Evolutionary conservation across 1,140 invertebrate species (phyloP), one percentile per base, ranked within the genome.

Genomic region (Drosophila oshimai): DNA sequence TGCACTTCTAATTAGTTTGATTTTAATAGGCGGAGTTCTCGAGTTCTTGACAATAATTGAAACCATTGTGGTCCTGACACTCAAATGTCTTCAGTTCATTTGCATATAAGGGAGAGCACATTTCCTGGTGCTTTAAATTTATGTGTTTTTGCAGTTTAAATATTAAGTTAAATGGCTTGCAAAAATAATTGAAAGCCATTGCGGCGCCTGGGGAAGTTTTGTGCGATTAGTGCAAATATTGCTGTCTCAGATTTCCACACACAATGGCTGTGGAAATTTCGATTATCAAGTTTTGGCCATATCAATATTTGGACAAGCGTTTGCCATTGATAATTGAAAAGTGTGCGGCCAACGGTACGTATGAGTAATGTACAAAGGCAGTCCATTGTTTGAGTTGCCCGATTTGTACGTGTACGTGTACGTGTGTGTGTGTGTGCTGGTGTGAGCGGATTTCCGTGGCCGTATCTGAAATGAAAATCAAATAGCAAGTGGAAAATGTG

Each of bases 291-390:
- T 61, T 49, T 60, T 50, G 54, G 24, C 37, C 54, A 51, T 61
- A 72, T 72, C 68, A 72, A 72, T 72, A 72, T 72, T 72, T 72
- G 29, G 45, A 72, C 68, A 72, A 72, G 55, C 67, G 54, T 61
- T 72, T 72, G 44, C 54, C 45, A 71, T 61, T 72, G 68, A 72
- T 72, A 72, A 72, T 72, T 72, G 67, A 72, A 71, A 72, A 72
- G 54, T 72, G 68, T 71, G 54, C 54, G 45, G 68, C 31, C 68
- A 72, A 51, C 68, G 55, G 31, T 41, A 61, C 68, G 68, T 72
- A 72, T 72, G 68, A 61, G 68, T 72, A 72, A 72, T 76, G 44
- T 33, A 31, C 34, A 65, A 37, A 41, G 33, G 13, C 4, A 6
- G 20, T n/a, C 62, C 60, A 51, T 67, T 77, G 67, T 74, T 70